Percentiles rank a stretch among this genome's conserved stretches.
phyloP scores from a whole-genome alignment of 2,113 vertebrate species.

The Tenebrosternarchus preto region DNA sequence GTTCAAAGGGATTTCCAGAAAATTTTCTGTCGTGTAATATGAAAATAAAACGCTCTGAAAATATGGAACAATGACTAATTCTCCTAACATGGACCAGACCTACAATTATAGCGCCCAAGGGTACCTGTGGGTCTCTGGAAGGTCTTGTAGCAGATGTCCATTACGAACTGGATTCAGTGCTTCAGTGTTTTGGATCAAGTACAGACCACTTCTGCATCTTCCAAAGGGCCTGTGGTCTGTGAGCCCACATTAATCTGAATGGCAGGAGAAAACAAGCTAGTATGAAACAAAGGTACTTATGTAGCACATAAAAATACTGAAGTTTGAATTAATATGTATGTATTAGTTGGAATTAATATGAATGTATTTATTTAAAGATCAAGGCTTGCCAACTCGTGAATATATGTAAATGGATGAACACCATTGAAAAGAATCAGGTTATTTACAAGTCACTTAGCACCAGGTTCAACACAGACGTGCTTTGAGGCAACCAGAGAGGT shows the following conservation, averaged over 20 bases:
- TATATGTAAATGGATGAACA: too few species aligned
- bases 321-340: not conserved
- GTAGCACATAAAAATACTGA: not conserved
- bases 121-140: not conserved
- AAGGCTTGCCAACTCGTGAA: not conserved
- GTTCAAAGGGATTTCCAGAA: slow-evolving; percentile 75
- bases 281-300: slow-evolving; percentile 39
- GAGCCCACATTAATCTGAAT: slow-evolving; percentile 44
- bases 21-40: slow-evolving; percentile 67
- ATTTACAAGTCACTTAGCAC: too few species aligned
- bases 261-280: slow-evolving; percentile 60
- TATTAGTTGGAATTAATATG: not conserved
- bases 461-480: too few species aligned
- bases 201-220: slow-evolving; percentile 73
- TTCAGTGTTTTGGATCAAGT: slow-evolving; percentile 72
- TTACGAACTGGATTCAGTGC: slow-evolving; percentile 77
- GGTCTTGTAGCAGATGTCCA: slow-evolving; percentile 65
- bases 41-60: slow-evolving; percentile 70
- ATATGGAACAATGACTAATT: slow-evolving; percentile 80
- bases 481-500: too few species aligned
- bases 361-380: not conserved
- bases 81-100: slow-evolving; percentile 71
- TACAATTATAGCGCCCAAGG: slow-evolving; percentile 67
- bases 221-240: slow-evolving; percentile 64
- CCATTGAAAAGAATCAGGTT: too few species aligned